Evolutionary conservation across 1,140 invertebrate genomes (phyloP), one percentile per base, ranked within the genome.

Genomic region (Nasonia longicornis): DNA sequence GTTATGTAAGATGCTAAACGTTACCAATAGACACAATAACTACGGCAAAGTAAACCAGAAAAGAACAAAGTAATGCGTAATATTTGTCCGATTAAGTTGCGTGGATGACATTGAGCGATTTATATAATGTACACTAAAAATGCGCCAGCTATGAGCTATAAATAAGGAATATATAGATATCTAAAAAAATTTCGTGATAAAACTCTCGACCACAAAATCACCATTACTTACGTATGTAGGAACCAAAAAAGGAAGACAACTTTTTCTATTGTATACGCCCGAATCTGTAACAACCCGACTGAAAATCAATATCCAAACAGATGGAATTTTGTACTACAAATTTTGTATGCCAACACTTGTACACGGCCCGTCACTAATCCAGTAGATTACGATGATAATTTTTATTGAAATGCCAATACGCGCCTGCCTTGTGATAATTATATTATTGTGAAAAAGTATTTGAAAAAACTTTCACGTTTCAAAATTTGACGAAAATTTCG

Each of bases 1-100:
- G 80, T 81, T 81, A 74, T 58, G 52, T 63, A 78, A 82, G 42
- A 77, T 74, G 70, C 52, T 82, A 74, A 82, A 82, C 45, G 80
- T 82, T 82, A 82, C 80, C 75, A 82, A 73, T 82, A 71, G 72
- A 70, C 29, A n/a, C 64, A 64, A 77, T 26, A 26, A 26, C 26
- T 26, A 66, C 31, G 42, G 64, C 63, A 45, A 48, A 48, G 70
- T 10, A 72, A 42, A 45, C 8, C 2, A 72, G 66, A 26, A 78
- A 48, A 64, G 67, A 81, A 52, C 22, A 77, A 77, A 72, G 35
- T 70, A 71, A 77, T 38, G 66, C 74, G 29, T 77, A 64, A 76
- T 74, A 45, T 29, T 64, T 82, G 45, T 82, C 22, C 78, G 64
- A 77, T 77, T 74, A 67, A 73, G 63, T 82, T 52, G 58, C 70